Conservation (phyloP, 2,888 invertebrate species). For the Ecdyonurus torrentis region DNA sequence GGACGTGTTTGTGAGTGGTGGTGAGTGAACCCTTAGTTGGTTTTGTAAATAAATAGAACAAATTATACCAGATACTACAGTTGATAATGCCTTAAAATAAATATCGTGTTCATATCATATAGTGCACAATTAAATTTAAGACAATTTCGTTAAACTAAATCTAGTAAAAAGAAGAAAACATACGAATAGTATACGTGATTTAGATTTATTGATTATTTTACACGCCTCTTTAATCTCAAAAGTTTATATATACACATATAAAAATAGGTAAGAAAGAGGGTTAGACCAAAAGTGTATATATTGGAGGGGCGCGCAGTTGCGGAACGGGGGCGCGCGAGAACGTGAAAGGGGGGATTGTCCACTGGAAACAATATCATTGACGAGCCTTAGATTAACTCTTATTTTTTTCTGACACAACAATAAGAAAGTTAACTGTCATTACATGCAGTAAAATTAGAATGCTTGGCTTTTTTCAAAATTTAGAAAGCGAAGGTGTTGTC, state of each 20-base stretch:
- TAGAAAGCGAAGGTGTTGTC: background rate
- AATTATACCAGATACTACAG: background rate
- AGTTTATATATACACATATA: too few relatives aligned
- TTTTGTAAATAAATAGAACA: background rate
- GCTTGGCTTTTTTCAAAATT: background rate
- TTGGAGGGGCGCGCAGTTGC: background rate
- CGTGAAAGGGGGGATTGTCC: background rate
- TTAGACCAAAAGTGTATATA: background rate
- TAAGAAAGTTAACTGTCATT: background rate
- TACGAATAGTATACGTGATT: too few relatives aligned
- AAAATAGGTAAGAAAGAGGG: too few relatives aligned
- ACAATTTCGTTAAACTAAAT: too few relatives aligned
- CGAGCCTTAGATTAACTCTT: background rate
- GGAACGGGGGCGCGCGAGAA: too few relatives aligned
- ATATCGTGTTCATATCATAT: background rate
- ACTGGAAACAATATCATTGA: background rate
- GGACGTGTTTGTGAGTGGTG: background rate
- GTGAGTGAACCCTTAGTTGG: too few relatives aligned
- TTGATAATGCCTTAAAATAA: background rate
- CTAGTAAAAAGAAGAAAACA: too few relatives aligned
- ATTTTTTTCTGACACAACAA: background rate
- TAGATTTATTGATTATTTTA: background rate
- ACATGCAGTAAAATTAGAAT: background rate
- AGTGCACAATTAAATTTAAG: too few relatives aligned
- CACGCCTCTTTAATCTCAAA: too few relatives aligned